Evolutionary conservation across 2,113 vertebrate species (phyloP).

Genomic region (Reinhardtius hippoglossoides): DNA sequence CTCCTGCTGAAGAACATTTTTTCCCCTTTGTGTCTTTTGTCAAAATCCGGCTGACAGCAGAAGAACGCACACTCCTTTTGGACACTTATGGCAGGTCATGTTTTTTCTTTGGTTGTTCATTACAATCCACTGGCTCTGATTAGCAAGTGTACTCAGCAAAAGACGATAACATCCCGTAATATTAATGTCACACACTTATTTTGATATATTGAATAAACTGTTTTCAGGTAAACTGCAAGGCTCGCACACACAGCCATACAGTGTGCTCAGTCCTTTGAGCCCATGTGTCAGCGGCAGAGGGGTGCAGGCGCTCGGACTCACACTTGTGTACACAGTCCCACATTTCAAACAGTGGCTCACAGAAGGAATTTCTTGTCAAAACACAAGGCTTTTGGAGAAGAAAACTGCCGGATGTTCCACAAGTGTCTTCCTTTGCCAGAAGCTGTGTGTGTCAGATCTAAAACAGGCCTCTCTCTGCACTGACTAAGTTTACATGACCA

Average conservation of each 20-base stretch:
- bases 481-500: conserved; percentile 18
- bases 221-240: neutral
- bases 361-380: conserved; percentile 80
- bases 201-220: neutral
- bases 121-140: neutral
- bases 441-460: conserved; percentile 56
- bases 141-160: conserved; percentile 10
- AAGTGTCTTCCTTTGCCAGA: conserved; percentile 66
- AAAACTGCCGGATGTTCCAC: conserved; percentile 73
- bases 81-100: neutral
- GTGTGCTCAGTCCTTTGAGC: neutral
- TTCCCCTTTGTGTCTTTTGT: conserved; percentile 15
- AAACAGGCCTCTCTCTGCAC: conserved; percentile 44
- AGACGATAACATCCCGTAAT: neutral
- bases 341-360: conserved; percentile 71
- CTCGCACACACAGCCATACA: neutral
- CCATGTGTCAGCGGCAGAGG: conserved; percentile 37
- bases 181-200: neutral
- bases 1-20: neutral
- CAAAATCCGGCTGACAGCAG: neutral
- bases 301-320: conserved; percentile 28
- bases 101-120: neutral
- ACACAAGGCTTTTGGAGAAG: conserved; percentile 69
- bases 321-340: conserved; percentile 51
- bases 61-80: neutral